These are phyloP conservation scores for Vollenhovia emeryi DNA, from an alignment of 1,140 invertebrate species.

Conservation along the genomic window DNA sequence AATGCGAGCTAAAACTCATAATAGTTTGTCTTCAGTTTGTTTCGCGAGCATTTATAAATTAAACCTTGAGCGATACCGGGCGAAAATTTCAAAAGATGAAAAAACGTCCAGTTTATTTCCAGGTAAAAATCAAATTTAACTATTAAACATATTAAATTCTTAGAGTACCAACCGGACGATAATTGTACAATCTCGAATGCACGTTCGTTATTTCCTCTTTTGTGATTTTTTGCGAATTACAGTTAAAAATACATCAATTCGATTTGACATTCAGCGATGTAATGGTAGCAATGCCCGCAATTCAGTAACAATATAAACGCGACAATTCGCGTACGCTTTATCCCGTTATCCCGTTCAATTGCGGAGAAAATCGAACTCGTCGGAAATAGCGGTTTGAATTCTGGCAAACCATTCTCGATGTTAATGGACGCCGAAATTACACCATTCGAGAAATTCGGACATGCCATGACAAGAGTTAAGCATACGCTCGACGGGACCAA, in stretches of 20 bases:
- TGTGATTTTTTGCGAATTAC: not conserved
- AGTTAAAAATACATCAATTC: not conserved
- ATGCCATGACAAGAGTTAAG: constrained; percentile 5
- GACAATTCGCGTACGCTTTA: not conserved
- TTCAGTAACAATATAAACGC: not conserved
- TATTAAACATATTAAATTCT: not conserved
- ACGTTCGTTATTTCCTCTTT: not conserved
- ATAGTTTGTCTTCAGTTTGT: not conserved
- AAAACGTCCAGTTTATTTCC: no score
- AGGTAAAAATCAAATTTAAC: no score
- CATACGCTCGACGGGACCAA: not conserved
- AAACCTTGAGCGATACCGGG: not conserved
- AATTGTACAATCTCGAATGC: not conserved
- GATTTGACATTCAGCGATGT: not conserved
- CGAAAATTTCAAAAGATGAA: not conserved
- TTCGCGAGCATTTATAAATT: not conserved
- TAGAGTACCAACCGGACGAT: not conserved
- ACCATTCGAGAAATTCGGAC: not conserved
- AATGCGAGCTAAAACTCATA: not conserved
- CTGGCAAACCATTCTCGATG: not conserved
- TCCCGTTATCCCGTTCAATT: constrained; percentile 14
- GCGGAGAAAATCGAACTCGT: constrained; percentile 13
- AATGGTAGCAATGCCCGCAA: not conserved
- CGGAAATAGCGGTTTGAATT: constrained; percentile 22
- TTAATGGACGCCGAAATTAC: constrained; percentile 21